phyloP scores from a whole-genome alignment of 2,797 vertebrate genomes.

The Lutjanus argentimaculatus region DNA sequence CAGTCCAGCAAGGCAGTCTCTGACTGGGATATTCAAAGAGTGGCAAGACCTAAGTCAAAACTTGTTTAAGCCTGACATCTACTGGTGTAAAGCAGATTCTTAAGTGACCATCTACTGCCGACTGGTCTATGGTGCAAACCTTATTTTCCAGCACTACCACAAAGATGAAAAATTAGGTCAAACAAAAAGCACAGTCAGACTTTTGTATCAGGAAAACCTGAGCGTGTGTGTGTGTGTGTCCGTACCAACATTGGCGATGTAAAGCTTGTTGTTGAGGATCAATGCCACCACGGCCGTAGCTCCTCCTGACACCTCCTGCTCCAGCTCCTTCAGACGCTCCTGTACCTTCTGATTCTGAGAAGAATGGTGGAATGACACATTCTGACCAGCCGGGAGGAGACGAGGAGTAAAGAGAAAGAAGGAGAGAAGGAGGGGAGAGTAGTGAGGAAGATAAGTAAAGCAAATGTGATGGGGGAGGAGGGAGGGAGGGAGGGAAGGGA shows the following conservation, averaged over 20 bases:
- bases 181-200: no score
- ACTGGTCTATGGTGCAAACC: background rate
- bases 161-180: background rate
- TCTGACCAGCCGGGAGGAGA: slow-evolving; percentile 73
- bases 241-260: slow-evolving; percentile 96
- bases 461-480: background rate
- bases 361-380: slow-evolving; percentile 89
- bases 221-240: slow-evolving; percentile 1
- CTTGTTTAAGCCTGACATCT: slow-evolving; percentile 67
- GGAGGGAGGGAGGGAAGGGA: no score
- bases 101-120: no score
- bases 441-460: background rate
- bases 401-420: background rate
- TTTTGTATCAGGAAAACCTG: no score
- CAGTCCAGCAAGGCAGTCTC: background rate
- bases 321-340: slow-evolving; percentile 91
- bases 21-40: background rate
- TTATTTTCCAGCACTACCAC: background rate
- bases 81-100: slow-evolving; percentile 47
- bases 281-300: slow-evolving; percentile 95
- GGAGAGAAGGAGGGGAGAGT: background rate
- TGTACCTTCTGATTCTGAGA: slow-evolving; percentile 94
- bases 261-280: slow-evolving; percentile 95
- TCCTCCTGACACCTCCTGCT: slow-evolving; percentile 96
- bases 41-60: slow-evolving; percentile 7